phyloP scores from a whole-genome alignment of 2,797 vertebrate genomes.

The Crax fasciolata region DNA sequence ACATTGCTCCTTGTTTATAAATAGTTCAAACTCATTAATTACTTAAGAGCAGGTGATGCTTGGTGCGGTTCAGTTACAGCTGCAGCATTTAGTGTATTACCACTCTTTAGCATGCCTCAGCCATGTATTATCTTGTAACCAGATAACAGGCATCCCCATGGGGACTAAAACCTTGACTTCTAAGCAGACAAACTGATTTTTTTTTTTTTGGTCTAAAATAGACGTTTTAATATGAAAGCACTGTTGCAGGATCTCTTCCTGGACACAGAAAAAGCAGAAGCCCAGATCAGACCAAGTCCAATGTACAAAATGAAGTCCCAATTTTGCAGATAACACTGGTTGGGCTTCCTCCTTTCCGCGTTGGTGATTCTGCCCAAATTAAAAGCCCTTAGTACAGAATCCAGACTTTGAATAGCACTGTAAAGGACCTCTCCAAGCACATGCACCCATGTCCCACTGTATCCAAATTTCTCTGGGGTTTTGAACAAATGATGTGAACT shows the following conservation, averaged over 20 bases:
- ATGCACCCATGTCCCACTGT: neutral
- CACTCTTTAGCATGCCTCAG: conserved; percentile 2
- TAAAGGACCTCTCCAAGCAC: neutral
- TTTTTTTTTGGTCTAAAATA: neutral
- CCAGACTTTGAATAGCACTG: neutral
- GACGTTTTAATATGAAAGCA: neutral
- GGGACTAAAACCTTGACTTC: conserved; percentile 14
- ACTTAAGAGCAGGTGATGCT: conserved; percentile 56
- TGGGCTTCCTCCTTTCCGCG: neutral
- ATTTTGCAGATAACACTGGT: neutral
- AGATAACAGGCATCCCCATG: neutral
- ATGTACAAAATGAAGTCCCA: neutral
- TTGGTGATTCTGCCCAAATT: neutral
- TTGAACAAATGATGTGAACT: neutral
- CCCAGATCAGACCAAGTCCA: neutral
- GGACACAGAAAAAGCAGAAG: neutral
- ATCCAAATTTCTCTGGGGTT: neutral
- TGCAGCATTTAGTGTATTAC: conserved; percentile 52
- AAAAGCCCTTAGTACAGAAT: neutral
- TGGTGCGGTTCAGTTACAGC: conserved; percentile 49
- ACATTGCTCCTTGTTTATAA: conserved; percentile 41
- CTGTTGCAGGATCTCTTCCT: neutral
- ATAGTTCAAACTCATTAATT: conserved; percentile 70
- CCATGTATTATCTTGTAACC: conserved; percentile 22
- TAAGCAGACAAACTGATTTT: neutral